Conservation (phyloP, 1,140 invertebrate species). For the Ceratosolen fusciceps region DNA sequence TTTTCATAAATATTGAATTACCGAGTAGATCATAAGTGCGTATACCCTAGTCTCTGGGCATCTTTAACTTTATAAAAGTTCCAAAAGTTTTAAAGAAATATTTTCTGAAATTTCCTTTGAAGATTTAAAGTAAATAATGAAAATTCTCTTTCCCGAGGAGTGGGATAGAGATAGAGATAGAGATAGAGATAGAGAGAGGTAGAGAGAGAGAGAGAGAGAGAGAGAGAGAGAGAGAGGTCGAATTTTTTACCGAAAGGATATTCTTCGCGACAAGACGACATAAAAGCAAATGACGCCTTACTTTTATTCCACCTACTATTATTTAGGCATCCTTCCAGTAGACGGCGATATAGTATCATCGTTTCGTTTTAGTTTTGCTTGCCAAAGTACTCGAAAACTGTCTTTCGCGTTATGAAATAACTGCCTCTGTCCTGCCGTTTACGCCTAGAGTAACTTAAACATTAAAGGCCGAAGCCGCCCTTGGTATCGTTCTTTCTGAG, state of each 20-base stretch:
- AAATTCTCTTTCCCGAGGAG: too few species aligned
- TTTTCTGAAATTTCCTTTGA: too few species aligned
- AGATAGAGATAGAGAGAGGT: too few species aligned
- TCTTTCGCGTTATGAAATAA: conserved; percentile 13
- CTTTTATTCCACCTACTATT: conserved; percentile 3
- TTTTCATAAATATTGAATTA: too few species aligned
- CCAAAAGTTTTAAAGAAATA: too few species aligned
- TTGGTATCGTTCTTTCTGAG: neutral
- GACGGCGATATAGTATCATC: neutral
- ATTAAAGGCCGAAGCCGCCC: neutral
- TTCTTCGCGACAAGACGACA: neutral
- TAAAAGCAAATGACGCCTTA: neutral
- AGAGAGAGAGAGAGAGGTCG: neutral
- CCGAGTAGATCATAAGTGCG: too few species aligned
- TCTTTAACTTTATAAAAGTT: too few species aligned
- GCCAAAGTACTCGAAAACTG: neutral
- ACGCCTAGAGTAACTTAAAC: neutral
- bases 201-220: too few species aligned
- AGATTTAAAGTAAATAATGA: too few species aligned
- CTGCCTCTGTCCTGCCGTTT: neutral
- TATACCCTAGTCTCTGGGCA: too few species aligned
- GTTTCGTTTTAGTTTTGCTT: conserved; percentile 1
- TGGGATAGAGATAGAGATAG: too few species aligned
- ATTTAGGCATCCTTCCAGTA: neutral
- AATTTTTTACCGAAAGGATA: neutral